Evolutionary conservation across 2,113 vertebrate species (phyloP).

Genomic region (Nothobranchius furzeri): DNA sequence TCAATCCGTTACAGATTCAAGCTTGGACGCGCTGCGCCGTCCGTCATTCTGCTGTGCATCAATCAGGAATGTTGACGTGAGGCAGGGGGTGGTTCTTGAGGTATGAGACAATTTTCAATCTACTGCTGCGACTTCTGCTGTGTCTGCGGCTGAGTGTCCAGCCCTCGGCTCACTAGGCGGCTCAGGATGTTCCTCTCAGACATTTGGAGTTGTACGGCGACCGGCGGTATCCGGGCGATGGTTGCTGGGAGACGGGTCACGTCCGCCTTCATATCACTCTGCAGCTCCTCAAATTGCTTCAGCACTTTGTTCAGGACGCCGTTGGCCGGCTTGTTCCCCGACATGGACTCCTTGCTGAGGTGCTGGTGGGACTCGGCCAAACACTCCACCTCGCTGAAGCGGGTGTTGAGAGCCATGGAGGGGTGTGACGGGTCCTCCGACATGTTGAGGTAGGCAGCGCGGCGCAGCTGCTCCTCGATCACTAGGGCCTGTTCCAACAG

Average conservation of each 20-base stretch:
- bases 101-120: slow-evolving; percentile 60
- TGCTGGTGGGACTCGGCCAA: slow-evolving; percentile 97
- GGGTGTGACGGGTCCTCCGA: slow-evolving; percentile 96
- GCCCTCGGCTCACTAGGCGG: slow-evolving; percentile 91
- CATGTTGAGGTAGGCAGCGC: slow-evolving; percentile 98
- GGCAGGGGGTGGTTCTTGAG: slow-evolving; percentile 65
- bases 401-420: slow-evolving; percentile 95
- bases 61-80: slow-evolving; percentile 82
- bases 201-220: slow-evolving; percentile 95
- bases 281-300: slow-evolving; percentile 95
- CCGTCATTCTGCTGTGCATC: slow-evolving; percentile 73
- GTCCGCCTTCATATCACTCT: slow-evolving; percentile 98
- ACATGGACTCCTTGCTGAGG: slow-evolving; percentile 97
- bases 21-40: slow-evolving; percentile 51
- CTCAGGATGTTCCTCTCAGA: slow-evolving; percentile 97
- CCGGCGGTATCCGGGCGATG: slow-evolving; percentile 94
- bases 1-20: slow-evolving; percentile 39
- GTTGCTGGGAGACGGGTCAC: slow-evolving; percentile 95
- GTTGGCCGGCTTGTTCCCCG: slow-evolving; percentile 96
- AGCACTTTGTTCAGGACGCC: slow-evolving; percentile 99
- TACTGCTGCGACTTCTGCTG: slow-evolving; percentile 85
- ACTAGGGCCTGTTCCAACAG: slow-evolving; percentile 95
- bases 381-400: slow-evolving; percentile 97
- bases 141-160: slow-evolving; percentile 87
- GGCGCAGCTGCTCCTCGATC: slow-evolving; percentile 94